These are phyloP conservation scores for Cephonodes hylas DNA, from an alignment of 2,888 invertebrate species.

Conservation along the genomic window DNA sequence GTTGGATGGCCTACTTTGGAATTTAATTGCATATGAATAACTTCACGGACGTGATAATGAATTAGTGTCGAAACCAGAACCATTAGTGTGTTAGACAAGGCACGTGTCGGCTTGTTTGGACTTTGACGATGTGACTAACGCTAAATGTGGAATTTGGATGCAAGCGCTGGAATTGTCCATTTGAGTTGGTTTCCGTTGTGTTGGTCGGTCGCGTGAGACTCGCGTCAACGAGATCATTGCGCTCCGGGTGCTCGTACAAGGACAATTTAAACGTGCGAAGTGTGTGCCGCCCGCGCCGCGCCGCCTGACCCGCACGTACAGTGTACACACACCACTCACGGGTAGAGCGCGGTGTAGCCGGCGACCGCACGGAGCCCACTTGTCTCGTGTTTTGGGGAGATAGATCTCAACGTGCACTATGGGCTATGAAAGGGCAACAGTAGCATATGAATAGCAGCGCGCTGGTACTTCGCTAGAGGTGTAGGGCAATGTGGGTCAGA, in stretches of 20 bases:
- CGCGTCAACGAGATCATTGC: background rate
- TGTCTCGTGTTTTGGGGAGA: too few species aligned
- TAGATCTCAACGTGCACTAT: too few species aligned
- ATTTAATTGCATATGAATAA: background rate
- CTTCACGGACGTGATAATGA: background rate
- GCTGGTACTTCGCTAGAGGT: background rate
- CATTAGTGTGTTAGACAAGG: background rate
- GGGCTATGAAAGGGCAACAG: too few species aligned
- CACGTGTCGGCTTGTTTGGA: background rate
- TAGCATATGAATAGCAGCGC: background rate
- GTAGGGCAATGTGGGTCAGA: background rate
- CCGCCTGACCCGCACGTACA: too few species aligned
- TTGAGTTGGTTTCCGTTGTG: background rate
- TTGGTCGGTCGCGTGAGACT: background rate
- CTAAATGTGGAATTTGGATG: background rate
- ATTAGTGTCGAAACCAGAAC: background rate
- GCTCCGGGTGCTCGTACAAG: background rate
- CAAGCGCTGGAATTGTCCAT: constrained; percentile 11
- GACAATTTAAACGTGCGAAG: background rate
- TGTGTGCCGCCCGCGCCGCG: background rate
- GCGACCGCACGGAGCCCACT: background rate
- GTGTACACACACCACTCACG: too few species aligned
- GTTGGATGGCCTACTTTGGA: background rate
- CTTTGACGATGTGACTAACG: too few species aligned
- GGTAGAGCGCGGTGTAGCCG: background rate